Percentiles rank a stretch among this genome's conserved stretches.
These are phyloP conservation scores for Trialeurodes vaporariorum DNA, from an alignment of 1,140 invertebrate species.

Conservation along the genomic window DNA sequence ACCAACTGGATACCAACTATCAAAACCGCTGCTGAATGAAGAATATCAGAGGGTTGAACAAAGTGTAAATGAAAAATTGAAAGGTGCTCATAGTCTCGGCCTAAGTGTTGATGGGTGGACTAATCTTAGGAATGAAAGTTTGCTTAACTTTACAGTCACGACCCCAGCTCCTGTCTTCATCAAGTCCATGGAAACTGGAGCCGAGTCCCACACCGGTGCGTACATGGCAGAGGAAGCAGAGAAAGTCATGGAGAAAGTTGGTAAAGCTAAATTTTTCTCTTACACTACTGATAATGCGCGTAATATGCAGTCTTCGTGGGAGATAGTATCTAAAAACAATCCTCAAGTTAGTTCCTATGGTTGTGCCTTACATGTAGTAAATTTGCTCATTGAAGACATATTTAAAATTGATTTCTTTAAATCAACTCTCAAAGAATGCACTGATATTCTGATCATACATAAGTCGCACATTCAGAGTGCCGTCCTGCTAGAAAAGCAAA, in stretches of 20 bases:
- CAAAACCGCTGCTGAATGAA: background rate
- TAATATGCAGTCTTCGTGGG: slow-evolving; percentile 23
- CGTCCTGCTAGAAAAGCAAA: slow-evolving; percentile 6
- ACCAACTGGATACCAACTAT: background rate
- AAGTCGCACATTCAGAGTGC: slow-evolving; percentile 7
- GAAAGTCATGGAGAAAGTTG: slow-evolving; percentile 25
- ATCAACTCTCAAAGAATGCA: slow-evolving; percentile 8
- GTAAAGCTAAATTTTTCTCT: slow-evolving; percentile 24
- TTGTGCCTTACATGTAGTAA: slow-evolving; percentile 12
- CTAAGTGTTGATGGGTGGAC: slow-evolving; percentile 25
- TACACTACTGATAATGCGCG: slow-evolving; percentile 25
- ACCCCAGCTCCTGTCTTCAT: slow-evolving; percentile 29
- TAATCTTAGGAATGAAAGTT: slow-evolving; percentile 26
- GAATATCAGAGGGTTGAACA: background rate
- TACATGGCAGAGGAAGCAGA: slow-evolving; percentile 24
- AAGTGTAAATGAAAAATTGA: background rate
- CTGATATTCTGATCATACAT: slow-evolving; percentile 10
- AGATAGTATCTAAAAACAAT: slow-evolving; percentile 22
- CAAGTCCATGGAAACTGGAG: slow-evolving; percentile 22
- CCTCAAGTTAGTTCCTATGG: slow-evolving; percentile 6
- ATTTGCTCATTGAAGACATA: slow-evolving; percentile 15
- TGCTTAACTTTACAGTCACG: slow-evolving; percentile 28
- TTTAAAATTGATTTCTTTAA: slow-evolving; percentile 8
- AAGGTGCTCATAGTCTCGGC: background rate
- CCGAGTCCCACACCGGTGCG: slow-evolving; percentile 23